Evolutionary conservation across 92 coral and sea anemone genomes (phyloP).

Genomic region (Anthopleura xanthogrammica): DNA sequence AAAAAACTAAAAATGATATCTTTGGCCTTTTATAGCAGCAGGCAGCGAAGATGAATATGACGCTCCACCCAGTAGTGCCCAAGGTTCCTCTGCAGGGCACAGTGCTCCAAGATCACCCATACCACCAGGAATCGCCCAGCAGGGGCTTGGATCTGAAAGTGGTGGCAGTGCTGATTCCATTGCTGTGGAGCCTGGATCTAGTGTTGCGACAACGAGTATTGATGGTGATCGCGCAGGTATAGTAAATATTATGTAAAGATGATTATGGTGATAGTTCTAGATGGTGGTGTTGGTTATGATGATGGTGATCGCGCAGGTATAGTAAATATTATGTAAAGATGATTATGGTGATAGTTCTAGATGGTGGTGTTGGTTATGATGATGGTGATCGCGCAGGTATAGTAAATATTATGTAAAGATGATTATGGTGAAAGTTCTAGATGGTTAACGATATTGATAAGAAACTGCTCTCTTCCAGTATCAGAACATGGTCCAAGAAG

Average conservation of each 20-base stretch:
- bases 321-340: no score
- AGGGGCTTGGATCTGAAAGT: conserved; percentile 88
- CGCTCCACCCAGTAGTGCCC: conserved; percentile 80
- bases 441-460: not conserved
- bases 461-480: conserved; percentile 7
- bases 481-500: conserved; percentile 34
- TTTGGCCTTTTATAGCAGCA: conserved; percentile 50
- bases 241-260: no score
- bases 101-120: conserved; percentile 93
- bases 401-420: no score
- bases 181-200: conserved; percentile 80
- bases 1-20: not conserved
- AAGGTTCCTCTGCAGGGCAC: conserved; percentile 87
- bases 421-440: no score
- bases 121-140: conserved; percentile 69
- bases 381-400: no score
- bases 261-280: no score
- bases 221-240: conserved; percentile 35
- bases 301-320: no score
- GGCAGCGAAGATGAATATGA: conserved; percentile 97
- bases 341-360: no score
- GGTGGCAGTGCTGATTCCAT: conserved; percentile 96
- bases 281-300: no score
- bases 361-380: no score
- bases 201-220: conserved; percentile 62